These are phyloP conservation scores for Peromyscus polionotus DNA, from an alignment of 2,113 vertebrate species.

Conservation along the genomic window DNA sequence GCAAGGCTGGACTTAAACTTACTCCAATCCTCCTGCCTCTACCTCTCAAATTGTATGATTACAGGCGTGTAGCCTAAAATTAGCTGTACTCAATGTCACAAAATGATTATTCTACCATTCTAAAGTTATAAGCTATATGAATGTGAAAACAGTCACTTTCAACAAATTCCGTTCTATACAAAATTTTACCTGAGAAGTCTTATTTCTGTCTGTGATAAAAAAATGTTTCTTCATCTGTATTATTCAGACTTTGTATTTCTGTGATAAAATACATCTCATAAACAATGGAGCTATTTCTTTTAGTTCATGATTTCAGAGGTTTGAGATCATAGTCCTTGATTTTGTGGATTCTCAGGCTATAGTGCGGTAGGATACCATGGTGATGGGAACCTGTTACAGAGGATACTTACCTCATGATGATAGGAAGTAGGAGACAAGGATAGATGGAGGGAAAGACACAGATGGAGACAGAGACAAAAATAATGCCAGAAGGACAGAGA, in stretches of 20 bases:
- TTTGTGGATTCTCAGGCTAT: not conserved
- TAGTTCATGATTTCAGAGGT: not conserved
- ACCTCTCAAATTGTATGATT: not conserved
- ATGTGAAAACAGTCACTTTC: not conserved
- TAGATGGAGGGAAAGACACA: not conserved
- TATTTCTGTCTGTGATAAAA: not conserved
- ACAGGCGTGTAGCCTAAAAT: not conserved
- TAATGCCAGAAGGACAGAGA: not conserved
- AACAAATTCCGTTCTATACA: not conserved
- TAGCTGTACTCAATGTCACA: not conserved
- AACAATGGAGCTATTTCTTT: not conserved
- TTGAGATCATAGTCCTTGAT: not conserved
- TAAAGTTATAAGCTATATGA: not conserved
- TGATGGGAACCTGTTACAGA: not conserved
- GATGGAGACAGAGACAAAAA: not conserved
- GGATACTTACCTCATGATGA: not conserved
- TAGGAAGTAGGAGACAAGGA: not conserved
- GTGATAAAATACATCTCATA: not conserved
- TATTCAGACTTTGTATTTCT: not conserved
- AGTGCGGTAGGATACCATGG: not conserved
- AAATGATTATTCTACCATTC: not conserved
- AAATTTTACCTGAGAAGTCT: not conserved
- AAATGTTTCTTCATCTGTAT: not conserved
- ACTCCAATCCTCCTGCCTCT: not conserved
- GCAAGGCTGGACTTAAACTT: not conserved